phyloP scores from a whole-genome alignment of 2,113 vertebrate species.

The Triplophysa dalaica region DNA sequence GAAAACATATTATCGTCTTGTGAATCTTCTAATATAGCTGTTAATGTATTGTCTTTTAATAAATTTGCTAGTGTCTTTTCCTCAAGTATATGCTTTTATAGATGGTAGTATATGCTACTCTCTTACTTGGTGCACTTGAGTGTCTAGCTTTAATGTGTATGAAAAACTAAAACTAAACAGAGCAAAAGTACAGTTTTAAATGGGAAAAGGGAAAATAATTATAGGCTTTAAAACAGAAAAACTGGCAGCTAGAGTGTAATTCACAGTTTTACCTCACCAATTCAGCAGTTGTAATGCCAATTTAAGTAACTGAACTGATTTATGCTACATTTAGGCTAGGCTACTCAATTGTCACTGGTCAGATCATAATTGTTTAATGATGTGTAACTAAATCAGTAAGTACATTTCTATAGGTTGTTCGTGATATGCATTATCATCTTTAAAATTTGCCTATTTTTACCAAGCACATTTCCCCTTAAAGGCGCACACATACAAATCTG shows the following conservation, averaged over 20 bases:
- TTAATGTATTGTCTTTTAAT: no score
- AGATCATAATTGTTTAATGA: not conserved
- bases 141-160: no score
- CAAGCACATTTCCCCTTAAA: conserved; percentile 16
- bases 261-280: not conserved
- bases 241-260: not conserved
- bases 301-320: not conserved
- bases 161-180: no score
- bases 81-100: conserved; percentile 1
- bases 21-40: not conserved
- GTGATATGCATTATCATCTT: not conserved
- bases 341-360: no score
- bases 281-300: no score
- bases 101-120: not conserved
- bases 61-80: not conserved
- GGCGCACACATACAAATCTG: not conserved
- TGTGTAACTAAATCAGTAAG: not conserved
- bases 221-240: not conserved
- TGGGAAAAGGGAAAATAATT: no score
- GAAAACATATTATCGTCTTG: not conserved
- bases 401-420: not conserved
- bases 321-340: not conserved
- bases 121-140: no score
- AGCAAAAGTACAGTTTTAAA: no score
- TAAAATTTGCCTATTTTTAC: conserved; percentile 1